phyloP scores from a whole-genome alignment of 2,113 vertebrate species.

The Heterochromis multidens region DNA sequence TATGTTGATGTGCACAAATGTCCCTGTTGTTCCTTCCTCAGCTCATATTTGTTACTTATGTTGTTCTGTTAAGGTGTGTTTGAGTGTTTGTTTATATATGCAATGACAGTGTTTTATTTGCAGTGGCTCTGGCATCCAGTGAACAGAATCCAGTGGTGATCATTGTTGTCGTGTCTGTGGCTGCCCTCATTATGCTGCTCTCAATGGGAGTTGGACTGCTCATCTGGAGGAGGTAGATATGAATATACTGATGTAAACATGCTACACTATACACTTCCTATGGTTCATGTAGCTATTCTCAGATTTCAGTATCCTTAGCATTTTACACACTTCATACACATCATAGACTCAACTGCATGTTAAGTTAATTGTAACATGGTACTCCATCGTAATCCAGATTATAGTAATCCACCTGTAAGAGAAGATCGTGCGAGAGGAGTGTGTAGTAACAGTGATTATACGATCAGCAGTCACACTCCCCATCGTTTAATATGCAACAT shows the following conservation, averaged over 20 bases:
- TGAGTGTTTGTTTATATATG: neutral
- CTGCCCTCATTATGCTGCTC: conserved; percentile 82
- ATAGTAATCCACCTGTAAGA: conserved; percentile 32
- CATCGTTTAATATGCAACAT: neutral
- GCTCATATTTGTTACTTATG: neutral
- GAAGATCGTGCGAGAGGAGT: neutral
- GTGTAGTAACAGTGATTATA: neutral
- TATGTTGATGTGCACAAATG: neutral
- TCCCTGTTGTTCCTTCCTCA: neutral
- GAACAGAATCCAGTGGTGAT: conserved; percentile 85
- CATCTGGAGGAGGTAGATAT: conserved; percentile 85
- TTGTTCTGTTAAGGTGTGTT: neutral
- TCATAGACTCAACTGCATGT: neutral
- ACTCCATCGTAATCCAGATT: conserved; percentile 47
- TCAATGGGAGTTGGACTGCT: conserved; percentile 78
- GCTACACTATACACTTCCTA: neutral
- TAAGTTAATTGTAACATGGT: neutral
- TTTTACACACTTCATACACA: neutral
- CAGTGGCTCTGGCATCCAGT: conserved; percentile 84
- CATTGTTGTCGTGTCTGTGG: conserved; percentile 79
- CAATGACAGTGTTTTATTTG: neutral
- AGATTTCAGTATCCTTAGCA: neutral
- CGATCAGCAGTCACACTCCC: neutral
- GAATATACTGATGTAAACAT: neutral
- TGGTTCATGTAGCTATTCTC: neutral